These are phyloP conservation scores for Parochlus steinenii DNA, from an alignment of 2,888 invertebrate genomes.

Conservation along the genomic window DNA sequence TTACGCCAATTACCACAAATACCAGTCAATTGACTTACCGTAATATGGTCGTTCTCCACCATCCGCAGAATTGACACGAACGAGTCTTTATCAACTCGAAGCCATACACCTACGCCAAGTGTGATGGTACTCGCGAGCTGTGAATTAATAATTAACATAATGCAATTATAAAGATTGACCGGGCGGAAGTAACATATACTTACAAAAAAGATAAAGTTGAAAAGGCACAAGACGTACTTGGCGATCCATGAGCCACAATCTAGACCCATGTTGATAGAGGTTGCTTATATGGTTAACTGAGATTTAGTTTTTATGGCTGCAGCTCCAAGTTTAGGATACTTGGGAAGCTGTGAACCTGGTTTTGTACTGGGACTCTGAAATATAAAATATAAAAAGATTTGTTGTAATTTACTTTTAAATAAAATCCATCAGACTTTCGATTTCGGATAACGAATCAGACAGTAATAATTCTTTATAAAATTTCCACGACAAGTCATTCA, in stretches of 20 bases:
- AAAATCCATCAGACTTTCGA: too few relatives aligned
- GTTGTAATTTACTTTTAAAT: too few relatives aligned
- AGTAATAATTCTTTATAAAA: too few relatives aligned
- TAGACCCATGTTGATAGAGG: constrained; percentile 27
- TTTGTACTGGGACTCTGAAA: background rate
- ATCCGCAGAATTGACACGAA: constrained; percentile 41
- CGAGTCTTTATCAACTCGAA: constrained; percentile 48
- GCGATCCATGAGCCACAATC: constrained; percentile 47
- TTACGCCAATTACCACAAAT: too few relatives aligned
- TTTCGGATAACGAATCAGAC: too few relatives aligned
- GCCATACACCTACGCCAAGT: constrained; percentile 49
- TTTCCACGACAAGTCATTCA: too few relatives aligned
- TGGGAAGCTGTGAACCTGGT: too few relatives aligned
- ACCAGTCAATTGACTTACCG: constrained; percentile 30
- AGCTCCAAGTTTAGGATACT: background rate
- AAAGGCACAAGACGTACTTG: constrained; percentile 53
- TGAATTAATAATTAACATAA: constrained; percentile 10
- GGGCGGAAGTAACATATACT: too few relatives aligned
- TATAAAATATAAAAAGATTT: too few relatives aligned
- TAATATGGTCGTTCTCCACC: constrained; percentile 37
- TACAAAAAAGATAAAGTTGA: constrained; percentile 57
- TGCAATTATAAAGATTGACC: too few relatives aligned
- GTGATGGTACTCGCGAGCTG: constrained; percentile 40
- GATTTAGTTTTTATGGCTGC: background rate
- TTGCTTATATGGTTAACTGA: background rate